These are phyloP conservation scores for Seriola dumerili DNA, from an alignment of 2,113 vertebrate genomes.

Conservation along the genomic window DNA sequence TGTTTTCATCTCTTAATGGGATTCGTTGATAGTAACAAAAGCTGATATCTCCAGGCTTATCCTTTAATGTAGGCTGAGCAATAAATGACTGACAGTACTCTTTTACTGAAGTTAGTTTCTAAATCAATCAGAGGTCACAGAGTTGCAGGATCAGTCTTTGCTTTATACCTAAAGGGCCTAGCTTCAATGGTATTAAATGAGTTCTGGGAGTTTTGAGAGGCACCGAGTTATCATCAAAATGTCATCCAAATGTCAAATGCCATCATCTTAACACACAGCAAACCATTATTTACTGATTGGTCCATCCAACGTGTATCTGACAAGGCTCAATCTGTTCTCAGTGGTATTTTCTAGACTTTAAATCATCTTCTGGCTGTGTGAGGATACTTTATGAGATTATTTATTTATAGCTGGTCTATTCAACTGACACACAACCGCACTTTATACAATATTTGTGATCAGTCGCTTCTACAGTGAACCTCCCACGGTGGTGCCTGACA, in stretches of 20 bases:
- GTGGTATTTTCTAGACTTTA: neutral
- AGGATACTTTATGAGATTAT: constrained; percentile 3
- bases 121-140: constrained; percentile 13
- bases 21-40: neutral
- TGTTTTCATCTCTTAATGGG: neutral
- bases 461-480: neutral
- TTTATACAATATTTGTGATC: constrained; percentile 33
- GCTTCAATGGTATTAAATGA: constrained; percentile 23
- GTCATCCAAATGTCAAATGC: constrained; percentile 45
- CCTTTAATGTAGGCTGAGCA: neutral
- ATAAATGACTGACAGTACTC: neutral
- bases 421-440: constrained; percentile 22
- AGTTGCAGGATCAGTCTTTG: neutral
- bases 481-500: neutral
- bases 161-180: neutral
- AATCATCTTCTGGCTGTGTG: neutral
- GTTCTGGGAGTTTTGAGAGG: constrained; percentile 32
- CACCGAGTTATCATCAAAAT: constrained; percentile 20
- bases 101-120: neutral
- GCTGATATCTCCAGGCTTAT: neutral
- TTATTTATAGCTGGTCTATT: constrained; percentile 21
- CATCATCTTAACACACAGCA: constrained; percentile 33
- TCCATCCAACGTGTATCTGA: neutral
- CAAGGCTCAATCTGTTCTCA: constrained; percentile 35
- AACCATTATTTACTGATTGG: constrained; percentile 27